Percentiles rank a stretch among this genome's conserved stretches.
Evolutionary conservation across 2,113 vertebrate genomes (phyloP).

Genomic region (Apteryx mantelli): DNA sequence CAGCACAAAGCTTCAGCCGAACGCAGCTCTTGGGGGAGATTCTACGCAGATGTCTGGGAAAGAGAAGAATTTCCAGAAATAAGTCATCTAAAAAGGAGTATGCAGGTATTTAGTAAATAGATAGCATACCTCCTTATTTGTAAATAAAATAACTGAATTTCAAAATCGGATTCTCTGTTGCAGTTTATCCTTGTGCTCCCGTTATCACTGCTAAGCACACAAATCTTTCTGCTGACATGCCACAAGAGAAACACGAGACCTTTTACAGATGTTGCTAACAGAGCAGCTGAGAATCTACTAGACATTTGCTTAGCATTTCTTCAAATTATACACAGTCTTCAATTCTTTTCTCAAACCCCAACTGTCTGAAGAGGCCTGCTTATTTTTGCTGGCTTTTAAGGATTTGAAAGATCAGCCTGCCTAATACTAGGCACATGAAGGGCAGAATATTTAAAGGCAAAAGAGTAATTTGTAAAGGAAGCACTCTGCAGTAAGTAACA

Average conservation of each 20-base stretch:
- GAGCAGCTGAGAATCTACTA: not conserved
- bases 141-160: not conserved
- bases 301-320: not conserved
- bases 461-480: not conserved
- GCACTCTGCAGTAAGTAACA: not conserved
- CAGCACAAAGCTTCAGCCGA: not conserved
- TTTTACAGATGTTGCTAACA: slow-evolving; percentile 5
- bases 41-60: too few relatives aligned
- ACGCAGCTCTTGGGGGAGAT: not conserved
- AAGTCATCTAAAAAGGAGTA: not conserved
- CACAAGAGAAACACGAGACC: not conserved
- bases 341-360: slow-evolving; percentile 13
- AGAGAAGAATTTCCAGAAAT: not conserved
- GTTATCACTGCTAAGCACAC: not conserved
- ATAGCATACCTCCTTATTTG: not conserved
- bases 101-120: not conserved
- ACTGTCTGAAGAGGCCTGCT: slow-evolving; percentile 45
- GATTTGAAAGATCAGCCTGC: not conserved
- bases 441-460: not conserved
- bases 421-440: not conserved
- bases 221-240: not conserved
- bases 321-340: not conserved
- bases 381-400: not conserved
- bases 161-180: not conserved
- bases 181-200: not conserved